Evolutionary conservation across 2,113 vertebrate genomes (phyloP).

Genomic region (Platanista minor): DNA sequence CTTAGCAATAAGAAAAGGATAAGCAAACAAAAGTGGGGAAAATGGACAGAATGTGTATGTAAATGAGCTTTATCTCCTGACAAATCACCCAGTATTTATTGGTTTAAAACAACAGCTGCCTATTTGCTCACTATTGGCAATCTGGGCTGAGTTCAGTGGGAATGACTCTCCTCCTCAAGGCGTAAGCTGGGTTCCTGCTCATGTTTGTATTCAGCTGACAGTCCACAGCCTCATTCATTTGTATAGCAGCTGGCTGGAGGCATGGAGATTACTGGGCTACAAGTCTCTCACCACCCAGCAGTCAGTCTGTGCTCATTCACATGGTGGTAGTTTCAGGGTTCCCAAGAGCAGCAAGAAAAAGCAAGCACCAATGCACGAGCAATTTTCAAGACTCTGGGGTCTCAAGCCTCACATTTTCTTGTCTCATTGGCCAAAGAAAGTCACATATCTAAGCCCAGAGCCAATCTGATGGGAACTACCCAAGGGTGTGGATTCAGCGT

Average conservation of each 20-base stretch:
- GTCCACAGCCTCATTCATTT: not conserved
- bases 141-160: not conserved
- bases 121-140: not conserved
- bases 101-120: not conserved
- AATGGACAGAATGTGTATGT: not conserved
- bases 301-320: not conserved
- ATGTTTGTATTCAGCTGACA: not conserved
- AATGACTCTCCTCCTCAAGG: not conserved
- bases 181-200: not conserved
- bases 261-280: not conserved
- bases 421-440: not conserved
- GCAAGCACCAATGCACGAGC: not conserved
- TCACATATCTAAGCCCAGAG: not conserved
- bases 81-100: not conserved
- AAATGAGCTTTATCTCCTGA: not conserved
- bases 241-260: not conserved
- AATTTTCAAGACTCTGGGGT: not conserved
- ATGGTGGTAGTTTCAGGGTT: not conserved
- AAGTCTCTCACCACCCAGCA: not conserved
- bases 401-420: not conserved
- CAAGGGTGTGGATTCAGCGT: not conserved
- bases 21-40: not conserved
- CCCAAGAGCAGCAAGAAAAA: not conserved
- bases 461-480: not conserved
- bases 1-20: not conserved